Evolutionary conservation across 2,113 vertebrate species (phyloP).

Genomic region (Corythornis vintsioides): DNA sequence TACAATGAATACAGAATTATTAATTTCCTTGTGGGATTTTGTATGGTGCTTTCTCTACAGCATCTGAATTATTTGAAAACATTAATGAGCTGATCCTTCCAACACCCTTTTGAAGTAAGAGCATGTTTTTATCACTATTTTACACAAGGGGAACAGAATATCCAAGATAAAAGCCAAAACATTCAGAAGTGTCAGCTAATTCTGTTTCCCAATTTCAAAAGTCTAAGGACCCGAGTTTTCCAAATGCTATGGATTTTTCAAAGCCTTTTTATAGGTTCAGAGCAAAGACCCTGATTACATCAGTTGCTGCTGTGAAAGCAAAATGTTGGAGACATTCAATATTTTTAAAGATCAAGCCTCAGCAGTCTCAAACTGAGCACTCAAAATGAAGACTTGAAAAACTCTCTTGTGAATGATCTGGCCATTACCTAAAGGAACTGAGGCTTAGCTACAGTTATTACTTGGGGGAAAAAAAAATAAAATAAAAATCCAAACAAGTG

Average conservation of each 20-base stretch:
- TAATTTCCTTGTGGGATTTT: conserved; percentile 36
- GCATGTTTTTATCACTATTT: conserved; percentile 46
- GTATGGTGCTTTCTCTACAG: conserved; percentile 8
- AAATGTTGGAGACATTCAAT: not conserved
- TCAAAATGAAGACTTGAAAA: not conserved
- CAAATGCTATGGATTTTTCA: not conserved
- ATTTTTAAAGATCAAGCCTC: not conserved
- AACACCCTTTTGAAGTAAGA: conserved; percentile 43
- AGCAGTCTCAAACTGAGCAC: not conserved
- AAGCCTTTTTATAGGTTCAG: not conserved
- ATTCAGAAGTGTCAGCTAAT: conserved; percentile 41
- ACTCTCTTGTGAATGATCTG: not conserved
- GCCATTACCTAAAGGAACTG: not conserved
- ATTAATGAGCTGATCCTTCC: conserved; percentile 45
- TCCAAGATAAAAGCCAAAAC: conserved; percentile 47
- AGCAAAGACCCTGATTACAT: not conserved
- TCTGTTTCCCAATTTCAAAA: conserved; percentile 13
- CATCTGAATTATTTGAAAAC: conserved; percentile 44
- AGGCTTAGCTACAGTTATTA: not conserved
- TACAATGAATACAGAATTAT: conserved; percentile 21
- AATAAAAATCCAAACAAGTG: not conserved
- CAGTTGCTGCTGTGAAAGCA: not conserved
- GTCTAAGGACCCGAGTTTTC: not conserved
- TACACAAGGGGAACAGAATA: not conserved
- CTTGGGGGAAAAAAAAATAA: no score